A percentile compares a stretch with the other conserved stretches of the same genome.
Evolutionary conservation across 2,797 vertebrate species (phyloP).

Genomic region (Heliangelus exortis): DNA sequence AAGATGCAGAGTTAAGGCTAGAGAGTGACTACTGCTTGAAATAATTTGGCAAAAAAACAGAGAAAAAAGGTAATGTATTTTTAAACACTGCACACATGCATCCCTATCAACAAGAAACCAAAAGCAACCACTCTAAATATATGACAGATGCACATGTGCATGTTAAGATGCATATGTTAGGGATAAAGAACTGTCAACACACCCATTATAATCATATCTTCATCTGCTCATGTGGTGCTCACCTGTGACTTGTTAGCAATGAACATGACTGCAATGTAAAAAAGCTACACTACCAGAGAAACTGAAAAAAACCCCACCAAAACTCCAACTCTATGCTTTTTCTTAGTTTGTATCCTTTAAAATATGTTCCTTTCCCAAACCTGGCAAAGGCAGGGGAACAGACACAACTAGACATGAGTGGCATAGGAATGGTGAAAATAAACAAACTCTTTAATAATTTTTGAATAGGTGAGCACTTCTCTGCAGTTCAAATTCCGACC

Average conservation of each 20-base stretch:
- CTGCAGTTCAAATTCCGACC: background rate
- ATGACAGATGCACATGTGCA: slow-evolving; percentile 77
- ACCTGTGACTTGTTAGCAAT: slow-evolving; percentile 81
- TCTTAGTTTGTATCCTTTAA: background rate
- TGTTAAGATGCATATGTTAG: slow-evolving; percentile 73
- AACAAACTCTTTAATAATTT: background rate
- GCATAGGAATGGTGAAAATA: slow-evolving; percentile 4
- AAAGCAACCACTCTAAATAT: slow-evolving; percentile 41
- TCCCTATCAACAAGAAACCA: slow-evolving; percentile 28
- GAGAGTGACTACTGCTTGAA: background rate
- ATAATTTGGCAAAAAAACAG: background rate
- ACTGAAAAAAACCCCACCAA: background rate
- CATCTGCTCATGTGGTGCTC: slow-evolving; percentile 77
- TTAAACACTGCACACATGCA: background rate
- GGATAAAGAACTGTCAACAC: slow-evolving; percentile 80
- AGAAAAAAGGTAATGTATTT: background rate
- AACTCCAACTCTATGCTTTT: background rate
- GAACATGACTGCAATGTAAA: slow-evolving; percentile 77
- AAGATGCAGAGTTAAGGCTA: background rate
- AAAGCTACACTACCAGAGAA: slow-evolving; percentile 51
- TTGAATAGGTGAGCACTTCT: slow-evolving; percentile 1
- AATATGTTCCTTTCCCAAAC: slow-evolving; percentile 1
- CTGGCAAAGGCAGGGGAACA: background rate
- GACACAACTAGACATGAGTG: background rate
- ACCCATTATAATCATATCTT: slow-evolving; percentile 82